Evolutionary conservation across 2,888 invertebrate genomes (phyloP), one percentile per base, ranked within the genome.

Genomic region (Ceramica pisi): DNA sequence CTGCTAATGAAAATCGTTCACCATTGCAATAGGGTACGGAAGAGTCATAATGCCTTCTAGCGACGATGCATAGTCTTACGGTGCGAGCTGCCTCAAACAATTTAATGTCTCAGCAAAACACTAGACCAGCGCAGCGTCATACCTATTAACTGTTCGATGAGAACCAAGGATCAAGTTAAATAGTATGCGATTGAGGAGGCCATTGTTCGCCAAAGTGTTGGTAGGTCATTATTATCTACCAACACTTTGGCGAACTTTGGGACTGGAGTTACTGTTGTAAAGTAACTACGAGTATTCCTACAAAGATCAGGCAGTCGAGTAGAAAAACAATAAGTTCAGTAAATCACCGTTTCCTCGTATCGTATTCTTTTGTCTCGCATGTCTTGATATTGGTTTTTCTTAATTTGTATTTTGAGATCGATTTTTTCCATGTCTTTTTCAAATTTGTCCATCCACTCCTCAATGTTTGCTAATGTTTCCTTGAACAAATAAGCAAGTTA

Each of bases 361-460:
- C 78, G 53, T 1, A 84, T 75, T 67, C 93, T 86, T 70, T 85
- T 90, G 0, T 92, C 91, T 12, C 81, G 68, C 67, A 82, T 86
- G 61, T 88, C 87, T 62, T 91, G 88, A 74, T 92, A 92, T 1
- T 92, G 88, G 69, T 91, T 92, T 80, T 92, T 94, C 86, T 89
- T 89, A 1, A 92, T 88, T 81, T 94, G 94, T 83, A 94, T 94
- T 85, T 90, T 91, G 21, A 95, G 84, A 68, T 95, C 94, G 19
- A 94, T 86, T 0, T 66, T 76, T 78, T 95, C 95, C 83, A 94
- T 94, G 56, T 95, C 94, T 31, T 71, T 85, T 56, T 95, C 95
- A 78, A 92, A 95, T 83, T 94, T 95, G 2, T 89, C 85, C 95
- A 95, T 95, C 92, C 92, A 93, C 0, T 79, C 56, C 60, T 95